Evolutionary conservation across 2,797 vertebrate species (phyloP).

Genomic region (Anguilla obscura): DNA sequence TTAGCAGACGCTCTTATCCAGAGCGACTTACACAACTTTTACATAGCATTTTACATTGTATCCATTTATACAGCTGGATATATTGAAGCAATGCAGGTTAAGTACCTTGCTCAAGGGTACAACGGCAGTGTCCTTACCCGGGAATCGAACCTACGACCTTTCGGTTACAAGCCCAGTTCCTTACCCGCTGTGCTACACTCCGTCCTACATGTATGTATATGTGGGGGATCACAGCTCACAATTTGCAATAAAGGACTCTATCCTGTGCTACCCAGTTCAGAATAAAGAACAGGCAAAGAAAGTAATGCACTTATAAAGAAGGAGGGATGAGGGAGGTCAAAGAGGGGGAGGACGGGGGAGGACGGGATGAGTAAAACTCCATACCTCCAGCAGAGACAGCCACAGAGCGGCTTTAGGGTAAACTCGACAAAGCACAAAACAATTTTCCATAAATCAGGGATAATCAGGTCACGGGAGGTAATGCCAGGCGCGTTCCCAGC

Average conservation of each 20-base stretch:
- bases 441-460: neutral
- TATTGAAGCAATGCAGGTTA: too few species aligned
- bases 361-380: neutral
- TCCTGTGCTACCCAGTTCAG: neutral
- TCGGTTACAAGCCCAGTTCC: too few species aligned
- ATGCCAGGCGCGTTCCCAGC: neutral
- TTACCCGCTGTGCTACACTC: too few species aligned
- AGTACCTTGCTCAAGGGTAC: too few species aligned
- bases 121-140: too few species aligned
- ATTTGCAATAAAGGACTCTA: neutral
- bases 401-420: neutral
- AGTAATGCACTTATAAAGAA: neutral
- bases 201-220: neutral
- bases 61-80: too few species aligned
- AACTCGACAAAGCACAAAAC: constrained; percentile 5
- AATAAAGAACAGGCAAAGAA: constrained; percentile 13
- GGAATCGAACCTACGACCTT: too few species aligned
- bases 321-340: too few species aligned
- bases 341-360: neutral
- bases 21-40: too few species aligned
- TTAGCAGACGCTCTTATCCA: too few species aligned
- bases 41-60: too few species aligned
- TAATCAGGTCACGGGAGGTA: constrained; percentile 20
- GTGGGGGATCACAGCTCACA: neutral
- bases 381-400: neutral